Conservation (phyloP, 2,888 invertebrate genomes). For the Synergus gifuensis region DNA sequence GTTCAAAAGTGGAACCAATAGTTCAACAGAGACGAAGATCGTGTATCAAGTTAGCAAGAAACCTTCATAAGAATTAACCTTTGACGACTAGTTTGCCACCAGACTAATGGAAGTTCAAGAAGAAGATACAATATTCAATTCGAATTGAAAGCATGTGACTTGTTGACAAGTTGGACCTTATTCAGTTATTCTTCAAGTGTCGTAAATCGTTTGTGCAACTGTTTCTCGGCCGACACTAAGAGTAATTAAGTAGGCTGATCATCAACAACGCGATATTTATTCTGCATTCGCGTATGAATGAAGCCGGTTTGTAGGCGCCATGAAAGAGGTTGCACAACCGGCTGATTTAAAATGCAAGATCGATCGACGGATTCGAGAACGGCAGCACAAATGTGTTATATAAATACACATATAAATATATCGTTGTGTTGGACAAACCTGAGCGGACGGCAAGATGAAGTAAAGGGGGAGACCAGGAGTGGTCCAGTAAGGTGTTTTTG, state of each 20-base stretch:
- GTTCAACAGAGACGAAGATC: background rate
- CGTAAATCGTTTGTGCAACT: background rate
- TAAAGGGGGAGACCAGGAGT: slow-evolving; percentile 47
- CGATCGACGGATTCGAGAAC: slow-evolving; percentile 49
- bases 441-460: slow-evolving; percentile 54
- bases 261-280: slow-evolving; percentile 54
- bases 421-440: slow-evolving; percentile 49
- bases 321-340: slow-evolving; percentile 56
- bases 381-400: slow-evolving; percentile 39
- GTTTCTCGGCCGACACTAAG: background rate
- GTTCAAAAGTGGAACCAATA: background rate
- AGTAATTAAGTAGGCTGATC: slow-evolving; percentile 52
- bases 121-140: background rate
- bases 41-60: background rate
- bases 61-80: background rate
- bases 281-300: slow-evolving; percentile 54
- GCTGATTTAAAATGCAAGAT: slow-evolving; percentile 54
- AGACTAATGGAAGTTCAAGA: background rate
- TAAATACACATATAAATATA: background rate
- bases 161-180: slow-evolving; percentile 3
- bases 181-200: background rate
- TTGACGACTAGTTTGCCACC: background rate
- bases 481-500: slow-evolving; percentile 56
- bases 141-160: background rate
- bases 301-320: slow-evolving; percentile 60